Evolutionary conservation across 2,888 invertebrate species (phyloP).

Genomic region (Cerastis leucographa): DNA sequence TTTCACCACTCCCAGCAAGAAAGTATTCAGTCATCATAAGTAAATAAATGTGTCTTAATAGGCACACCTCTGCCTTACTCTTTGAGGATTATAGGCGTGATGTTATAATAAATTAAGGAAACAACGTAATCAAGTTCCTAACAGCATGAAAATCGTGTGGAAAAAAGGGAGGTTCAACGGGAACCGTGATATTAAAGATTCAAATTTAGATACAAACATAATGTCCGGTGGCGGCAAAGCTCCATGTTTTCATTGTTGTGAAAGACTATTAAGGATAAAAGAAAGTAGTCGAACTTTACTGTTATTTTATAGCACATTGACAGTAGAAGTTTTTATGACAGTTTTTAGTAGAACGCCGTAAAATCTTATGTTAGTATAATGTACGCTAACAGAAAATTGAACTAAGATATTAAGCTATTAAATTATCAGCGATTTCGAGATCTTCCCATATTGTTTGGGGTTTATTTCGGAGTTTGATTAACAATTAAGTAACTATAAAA

Average conservation of each 20-base stretch:
- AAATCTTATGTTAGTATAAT: constrained; percentile 75
- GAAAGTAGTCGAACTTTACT: constrained; percentile 77
- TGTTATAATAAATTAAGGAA: constrained; percentile 2
- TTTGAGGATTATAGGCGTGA: too few species aligned
- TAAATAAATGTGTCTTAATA: not conserved
- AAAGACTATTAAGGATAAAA: constrained; percentile 75
- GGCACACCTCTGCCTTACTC: too few species aligned
- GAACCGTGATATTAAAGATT: constrained; percentile 47
- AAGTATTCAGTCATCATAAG: too few species aligned
- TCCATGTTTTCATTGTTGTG: constrained; percentile 71
- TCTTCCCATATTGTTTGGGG: constrained; percentile 33
- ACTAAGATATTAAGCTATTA: constrained; percentile 56
- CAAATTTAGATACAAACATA: constrained; percentile 66
- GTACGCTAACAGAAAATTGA: constrained; percentile 70
- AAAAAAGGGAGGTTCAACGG: constrained; percentile 29
- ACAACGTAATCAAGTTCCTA: constrained; percentile 15
- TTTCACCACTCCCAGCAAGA: too few species aligned
- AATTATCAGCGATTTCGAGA: constrained; percentile 35
- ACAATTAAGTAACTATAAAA: not conserved
- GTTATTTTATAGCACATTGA: constrained; percentile 80
- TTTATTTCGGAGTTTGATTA: constrained; percentile 23
- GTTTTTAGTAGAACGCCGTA: constrained; percentile 77
- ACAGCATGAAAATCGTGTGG: constrained; percentile 17
- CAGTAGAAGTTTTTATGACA: constrained; percentile 79
- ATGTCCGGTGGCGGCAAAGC: constrained; percentile 56